Conservation (phyloP, 2,888 invertebrate species). For the Rhogogaster chlorosoma region DNA sequence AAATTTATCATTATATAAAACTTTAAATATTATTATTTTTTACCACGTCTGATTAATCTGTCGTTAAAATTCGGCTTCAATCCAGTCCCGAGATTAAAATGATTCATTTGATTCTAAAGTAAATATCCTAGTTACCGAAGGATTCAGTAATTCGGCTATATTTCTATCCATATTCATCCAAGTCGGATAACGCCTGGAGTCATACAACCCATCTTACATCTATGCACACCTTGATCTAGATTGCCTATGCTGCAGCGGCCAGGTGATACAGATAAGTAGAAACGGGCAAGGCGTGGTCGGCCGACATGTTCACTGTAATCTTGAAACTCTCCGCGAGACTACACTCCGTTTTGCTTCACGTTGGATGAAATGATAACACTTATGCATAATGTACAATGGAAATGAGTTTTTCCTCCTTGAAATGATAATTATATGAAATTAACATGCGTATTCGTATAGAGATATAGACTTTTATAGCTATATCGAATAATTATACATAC, state of each 20-base stretch:
- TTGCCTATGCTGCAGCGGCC: not conserved
- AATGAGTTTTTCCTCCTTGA: not conserved
- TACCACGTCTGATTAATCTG: not conserved
- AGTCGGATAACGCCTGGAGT: not conserved
- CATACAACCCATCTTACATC: not conserved
- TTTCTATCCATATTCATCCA: not conserved
- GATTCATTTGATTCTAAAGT: not conserved
- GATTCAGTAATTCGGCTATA: not conserved
- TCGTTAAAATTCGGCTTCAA: not conserved
- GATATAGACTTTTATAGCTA: not conserved
- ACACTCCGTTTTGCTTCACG: not conserved
- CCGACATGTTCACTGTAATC: not conserved
- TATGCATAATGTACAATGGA: not conserved
- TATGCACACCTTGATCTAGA: not conserved
- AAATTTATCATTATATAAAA: constrained; percentile 24
- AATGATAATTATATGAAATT: not conserved
- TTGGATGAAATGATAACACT: not conserved
- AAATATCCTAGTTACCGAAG: not conserved
- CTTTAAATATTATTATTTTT: not conserved
- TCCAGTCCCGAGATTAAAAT: not conserved
- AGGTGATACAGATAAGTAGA: not conserved
- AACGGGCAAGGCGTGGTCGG: constrained; percentile 23
- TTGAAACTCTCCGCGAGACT: not conserved
- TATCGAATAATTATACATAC: too few relatives aligned
- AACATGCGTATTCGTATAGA: not conserved